These are phyloP conservation scores for Antechinus flavipes DNA, from an alignment of 2,113 vertebrate species.

Conservation along the genomic window DNA sequence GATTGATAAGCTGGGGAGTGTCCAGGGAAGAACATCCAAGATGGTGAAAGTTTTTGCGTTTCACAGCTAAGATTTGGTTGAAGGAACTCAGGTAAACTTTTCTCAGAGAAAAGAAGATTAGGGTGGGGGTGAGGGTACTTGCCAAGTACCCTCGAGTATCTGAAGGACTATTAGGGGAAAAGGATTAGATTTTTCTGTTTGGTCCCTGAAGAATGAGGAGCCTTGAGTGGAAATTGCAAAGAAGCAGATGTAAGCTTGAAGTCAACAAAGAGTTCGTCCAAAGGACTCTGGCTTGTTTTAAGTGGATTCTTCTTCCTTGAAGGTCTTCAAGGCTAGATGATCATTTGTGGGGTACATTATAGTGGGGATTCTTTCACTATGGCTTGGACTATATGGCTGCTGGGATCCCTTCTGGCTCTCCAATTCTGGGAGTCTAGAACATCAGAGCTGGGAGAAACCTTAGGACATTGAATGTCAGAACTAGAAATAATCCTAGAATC, in stretches of 20 bases:
- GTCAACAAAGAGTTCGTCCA: neutral
- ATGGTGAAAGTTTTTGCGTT: neutral
- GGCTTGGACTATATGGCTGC: neutral
- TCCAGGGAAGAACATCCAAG: neutral
- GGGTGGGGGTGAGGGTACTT: neutral
- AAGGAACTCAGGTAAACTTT: neutral
- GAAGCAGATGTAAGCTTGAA: neutral
- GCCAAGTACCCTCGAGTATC: neutral
- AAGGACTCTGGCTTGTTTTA: neutral
- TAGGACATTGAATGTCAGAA: neutral
- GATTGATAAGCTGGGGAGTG: neutral
- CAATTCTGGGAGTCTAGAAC: neutral
- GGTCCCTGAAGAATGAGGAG: neutral
- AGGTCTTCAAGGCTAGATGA: neutral
- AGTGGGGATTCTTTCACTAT: neutral
- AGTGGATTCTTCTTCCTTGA: neutral
- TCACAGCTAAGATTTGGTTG: neutral
- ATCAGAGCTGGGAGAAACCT: neutral
- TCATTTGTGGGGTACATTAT: neutral
- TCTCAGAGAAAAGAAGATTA: neutral
- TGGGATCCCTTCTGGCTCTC: neutral
- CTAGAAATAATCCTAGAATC: neutral
- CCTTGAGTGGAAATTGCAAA: neutral
- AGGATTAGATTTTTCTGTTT: neutral
- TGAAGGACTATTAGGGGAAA: neutral